Evolutionary conservation across 1,140 invertebrate species (phyloP).

Genomic region (Chelonus insularis): DNA sequence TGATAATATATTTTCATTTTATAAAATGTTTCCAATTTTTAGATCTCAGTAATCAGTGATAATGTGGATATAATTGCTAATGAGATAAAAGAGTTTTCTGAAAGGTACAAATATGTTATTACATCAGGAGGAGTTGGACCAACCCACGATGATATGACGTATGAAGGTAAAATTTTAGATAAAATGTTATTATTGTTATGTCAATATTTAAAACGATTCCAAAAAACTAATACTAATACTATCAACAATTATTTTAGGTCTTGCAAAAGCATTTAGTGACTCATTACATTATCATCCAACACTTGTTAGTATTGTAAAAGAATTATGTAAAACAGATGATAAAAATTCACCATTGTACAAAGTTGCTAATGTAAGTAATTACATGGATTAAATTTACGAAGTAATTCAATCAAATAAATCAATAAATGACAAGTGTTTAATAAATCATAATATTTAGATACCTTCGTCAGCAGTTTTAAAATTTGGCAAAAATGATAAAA

Average conservation of each 20-base stretch:
- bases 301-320: conserved; percentile 64
- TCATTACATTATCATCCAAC: conserved; percentile 63
- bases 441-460: conserved; percentile 55
- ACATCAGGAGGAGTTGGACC: conserved; percentile 83
- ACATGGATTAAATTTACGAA: too few relatives aligned
- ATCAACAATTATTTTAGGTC: conserved; percentile 44
- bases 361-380: conserved; percentile 52
- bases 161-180: conserved; percentile 62
- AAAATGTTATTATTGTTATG: conserved; percentile 13
- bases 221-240: too few relatives aligned
- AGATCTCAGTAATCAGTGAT: conserved; percentile 75
- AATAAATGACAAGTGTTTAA: too few relatives aligned
- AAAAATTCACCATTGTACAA: conserved; percentile 56
- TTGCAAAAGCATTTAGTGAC: conserved; percentile 73
- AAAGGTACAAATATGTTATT: conserved; percentile 68
- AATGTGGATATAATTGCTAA: conserved; percentile 69
- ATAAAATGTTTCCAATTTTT: conserved; percentile 26
- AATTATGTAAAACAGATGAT: conserved; percentile 52
- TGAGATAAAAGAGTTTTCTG: conserved; percentile 71
- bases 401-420: too few relatives aligned
- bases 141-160: conserved; percentile 85
- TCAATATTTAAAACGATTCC: too few relatives aligned
- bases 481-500: conserved; percentile 49
- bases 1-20: too few relatives aligned
- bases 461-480: conserved; percentile 56